Evolutionary conservation across 2,888 invertebrate species (phyloP).

Genomic region (Drosophila falleni): DNA sequence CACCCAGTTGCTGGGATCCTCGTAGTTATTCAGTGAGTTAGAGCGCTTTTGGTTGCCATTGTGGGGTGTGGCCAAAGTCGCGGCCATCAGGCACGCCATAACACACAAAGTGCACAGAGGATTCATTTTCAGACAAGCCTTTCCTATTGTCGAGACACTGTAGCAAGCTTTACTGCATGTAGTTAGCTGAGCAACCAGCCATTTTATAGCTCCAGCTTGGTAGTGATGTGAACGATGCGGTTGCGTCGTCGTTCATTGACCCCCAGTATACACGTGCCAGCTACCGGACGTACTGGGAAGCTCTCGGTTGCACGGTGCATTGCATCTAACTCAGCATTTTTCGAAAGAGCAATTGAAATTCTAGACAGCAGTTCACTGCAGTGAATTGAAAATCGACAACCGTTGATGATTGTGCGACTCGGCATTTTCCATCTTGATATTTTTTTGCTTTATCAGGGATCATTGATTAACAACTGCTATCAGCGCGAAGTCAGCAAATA

Average conservation of each 20-base stretch:
- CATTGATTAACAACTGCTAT: conserved; percentile 5
- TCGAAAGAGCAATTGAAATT: conserved; percentile 31
- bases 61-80: conserved; percentile 52
- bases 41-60: conserved; percentile 19
- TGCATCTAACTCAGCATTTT: conserved; percentile 50
- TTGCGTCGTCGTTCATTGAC: conserved; percentile 16
- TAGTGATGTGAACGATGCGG: too few species aligned
- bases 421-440: conserved; percentile 24
- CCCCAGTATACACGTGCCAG: conserved; percentile 41
- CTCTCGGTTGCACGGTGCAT: conserved; percentile 9
- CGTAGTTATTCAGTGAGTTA: conserved; percentile 50
- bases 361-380: conserved; percentile 14
- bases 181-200: background rate
- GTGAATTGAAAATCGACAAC: conserved; percentile 18
- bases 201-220: conserved; percentile 56
- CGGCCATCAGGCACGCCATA: conserved; percentile 66
- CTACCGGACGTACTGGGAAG: conserved; percentile 27
- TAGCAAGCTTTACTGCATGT: conserved; percentile 66
- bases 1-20: conserved; percentile 79
- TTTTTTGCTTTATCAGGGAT: conserved; percentile 44
- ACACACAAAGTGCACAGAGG: conserved; percentile 66
- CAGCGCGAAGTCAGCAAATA: conserved; percentile 33
- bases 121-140: conserved; percentile 62
- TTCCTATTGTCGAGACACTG: conserved; percentile 48
- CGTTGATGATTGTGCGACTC: conserved; percentile 24